Evolutionary conservation across 2,888 invertebrate species (phyloP).

Genomic region (Tipula confusa): DNA sequence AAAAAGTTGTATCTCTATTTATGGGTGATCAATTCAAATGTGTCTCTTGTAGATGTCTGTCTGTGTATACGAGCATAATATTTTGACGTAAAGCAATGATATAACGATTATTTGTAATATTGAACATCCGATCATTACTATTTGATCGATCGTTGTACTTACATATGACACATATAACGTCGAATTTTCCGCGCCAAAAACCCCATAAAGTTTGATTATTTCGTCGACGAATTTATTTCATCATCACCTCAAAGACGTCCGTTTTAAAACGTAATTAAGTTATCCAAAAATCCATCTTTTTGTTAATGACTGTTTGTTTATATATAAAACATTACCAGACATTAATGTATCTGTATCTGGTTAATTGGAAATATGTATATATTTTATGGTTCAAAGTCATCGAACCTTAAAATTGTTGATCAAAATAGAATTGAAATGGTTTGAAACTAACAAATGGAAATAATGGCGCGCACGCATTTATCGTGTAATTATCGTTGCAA

Average conservation of each 20-base stretch:
- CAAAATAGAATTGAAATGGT: background rate
- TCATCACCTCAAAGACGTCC: background rate
- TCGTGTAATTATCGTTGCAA: background rate
- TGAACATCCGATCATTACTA: no score
- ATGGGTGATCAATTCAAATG: no score
- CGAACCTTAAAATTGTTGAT: background rate
- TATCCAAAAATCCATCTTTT: background rate
- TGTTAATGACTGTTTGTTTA: background rate
- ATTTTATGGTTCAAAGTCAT: background rate
- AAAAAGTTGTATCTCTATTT: no score
- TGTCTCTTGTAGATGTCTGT: no score
- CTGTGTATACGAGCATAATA: no score
- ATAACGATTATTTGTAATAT: no score
- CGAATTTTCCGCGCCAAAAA: no score
- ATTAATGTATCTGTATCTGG: background rate
- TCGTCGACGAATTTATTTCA: background rate
- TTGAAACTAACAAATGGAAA: background rate
- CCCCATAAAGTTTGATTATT: no score
- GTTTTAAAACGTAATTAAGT: background rate
- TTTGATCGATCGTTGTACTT: no score
- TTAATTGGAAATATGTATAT: background rate
- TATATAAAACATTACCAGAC: background rate
- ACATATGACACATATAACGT: no score
- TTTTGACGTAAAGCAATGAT: no score
- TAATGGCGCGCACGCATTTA: background rate